Percentiles rank a stretch among this genome's conserved stretches.
These are phyloP conservation scores for Cephus nigrinus DNA, from an alignment of 2,888 invertebrate genomes.

Conservation along the genomic window DNA sequence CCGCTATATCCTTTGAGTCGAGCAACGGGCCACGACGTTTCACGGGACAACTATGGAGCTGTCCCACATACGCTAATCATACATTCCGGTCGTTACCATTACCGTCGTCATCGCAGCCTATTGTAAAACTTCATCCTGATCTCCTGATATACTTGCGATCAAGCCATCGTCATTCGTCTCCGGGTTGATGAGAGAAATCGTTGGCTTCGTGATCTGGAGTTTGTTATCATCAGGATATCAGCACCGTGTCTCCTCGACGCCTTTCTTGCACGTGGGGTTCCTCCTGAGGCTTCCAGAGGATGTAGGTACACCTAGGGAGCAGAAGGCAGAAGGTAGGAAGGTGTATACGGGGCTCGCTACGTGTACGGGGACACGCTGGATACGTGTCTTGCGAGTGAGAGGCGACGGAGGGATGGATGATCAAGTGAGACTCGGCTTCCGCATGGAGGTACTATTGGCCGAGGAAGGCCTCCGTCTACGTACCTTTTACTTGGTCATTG, in stretches of 20 bases:
- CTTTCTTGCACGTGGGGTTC: neutral
- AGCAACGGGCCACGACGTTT: slow-evolving; percentile 20
- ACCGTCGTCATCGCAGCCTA: neutral
- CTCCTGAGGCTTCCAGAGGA: neutral
- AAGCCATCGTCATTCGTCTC: neutral
- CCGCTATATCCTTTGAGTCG: slow-evolving; percentile 15
- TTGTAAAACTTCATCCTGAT: slow-evolving; percentile 1
- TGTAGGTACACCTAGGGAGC: neutral
- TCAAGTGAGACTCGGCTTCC: slow-evolving; percentile 42
- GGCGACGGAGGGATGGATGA: slow-evolving; percentile 44
- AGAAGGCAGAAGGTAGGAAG: slow-evolving; percentile 1
- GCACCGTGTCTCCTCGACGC: neutral
- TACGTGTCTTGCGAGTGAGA: slow-evolving; percentile 24
- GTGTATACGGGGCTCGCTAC: slow-evolving; percentile 4
- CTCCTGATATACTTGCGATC: neutral
- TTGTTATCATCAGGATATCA: neutral
- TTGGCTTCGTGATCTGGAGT: neutral
- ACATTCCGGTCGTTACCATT: slow-evolving; percentile 21
- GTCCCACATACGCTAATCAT: slow-evolving; percentile 22
- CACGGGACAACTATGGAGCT: slow-evolving; percentile 23
- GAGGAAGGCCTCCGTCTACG: slow-evolving; percentile 9
- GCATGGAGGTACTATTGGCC: slow-evolving; percentile 32
- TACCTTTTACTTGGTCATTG: slow-evolving; percentile 2
- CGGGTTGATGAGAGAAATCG: neutral
- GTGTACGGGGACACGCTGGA: slow-evolving; percentile 24